These are phyloP conservation scores for Cyclophora albipunctata DNA, from an alignment of 2,888 invertebrate genomes.

Conservation along the genomic window DNA sequence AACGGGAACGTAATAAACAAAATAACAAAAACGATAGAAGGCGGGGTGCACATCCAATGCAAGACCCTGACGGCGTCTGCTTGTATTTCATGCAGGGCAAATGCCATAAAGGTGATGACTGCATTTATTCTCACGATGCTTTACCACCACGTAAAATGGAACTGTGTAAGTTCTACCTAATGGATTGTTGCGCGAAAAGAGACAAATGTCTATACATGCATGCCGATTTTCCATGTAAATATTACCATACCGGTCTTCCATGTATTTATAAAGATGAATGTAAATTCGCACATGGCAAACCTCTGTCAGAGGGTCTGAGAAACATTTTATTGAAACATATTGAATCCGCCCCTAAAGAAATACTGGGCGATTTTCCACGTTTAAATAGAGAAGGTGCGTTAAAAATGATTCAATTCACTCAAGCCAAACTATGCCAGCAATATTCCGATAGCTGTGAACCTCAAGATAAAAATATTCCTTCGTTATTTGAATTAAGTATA, in stretches of 20 bases:
- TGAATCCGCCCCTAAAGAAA: slow-evolving; percentile 93
- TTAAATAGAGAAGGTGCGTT: slow-evolving; percentile 85
- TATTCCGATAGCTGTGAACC: slow-evolving; percentile 46
- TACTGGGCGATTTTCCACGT: slow-evolving; percentile 91
- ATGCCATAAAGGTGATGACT: slow-evolving; percentile 89
- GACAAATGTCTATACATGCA: slow-evolving; percentile 98
- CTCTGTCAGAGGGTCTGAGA: slow-evolving; percentile 86
- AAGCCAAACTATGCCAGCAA: slow-evolving; percentile 61
- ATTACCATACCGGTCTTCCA: slow-evolving; percentile 93
- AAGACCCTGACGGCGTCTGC: slow-evolving; percentile 84
- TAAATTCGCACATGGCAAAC: slow-evolving; percentile 93
- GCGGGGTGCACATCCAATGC: slow-evolving; percentile 74
- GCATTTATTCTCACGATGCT: slow-evolving; percentile 90
- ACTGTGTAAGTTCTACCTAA: slow-evolving; percentile 96
- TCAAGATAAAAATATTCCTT: slow-evolving; percentile 57
- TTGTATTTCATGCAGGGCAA: slow-evolving; percentile 92
- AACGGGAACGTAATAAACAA: slow-evolving; percentile 67
- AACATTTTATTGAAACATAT: slow-evolving; percentile 82
- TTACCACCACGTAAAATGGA: slow-evolving; percentile 91
- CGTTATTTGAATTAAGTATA: slow-evolving; percentile 66
- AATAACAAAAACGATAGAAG: slow-evolving; percentile 66
- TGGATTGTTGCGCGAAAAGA: slow-evolving; percentile 96
- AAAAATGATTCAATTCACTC: slow-evolving; percentile 69
- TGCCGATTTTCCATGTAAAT: slow-evolving; percentile 97
- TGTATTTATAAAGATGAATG: slow-evolving; percentile 90